phyloP scores from a whole-genome alignment of 1,140 invertebrate genomes.

The Rhopalosiphum maidis region DNA sequence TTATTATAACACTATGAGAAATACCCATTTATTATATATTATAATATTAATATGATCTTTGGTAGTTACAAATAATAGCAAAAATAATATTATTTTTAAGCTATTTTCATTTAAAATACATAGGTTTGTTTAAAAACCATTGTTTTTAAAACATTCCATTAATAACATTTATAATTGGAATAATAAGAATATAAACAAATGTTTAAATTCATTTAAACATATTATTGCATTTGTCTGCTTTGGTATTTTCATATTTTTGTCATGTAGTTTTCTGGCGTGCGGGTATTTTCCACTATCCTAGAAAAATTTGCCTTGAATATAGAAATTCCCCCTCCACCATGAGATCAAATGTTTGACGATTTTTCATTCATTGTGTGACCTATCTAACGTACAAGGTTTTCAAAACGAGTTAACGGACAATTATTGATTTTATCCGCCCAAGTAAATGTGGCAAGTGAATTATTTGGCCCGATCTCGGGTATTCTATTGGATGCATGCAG shows the following conservation, averaged over 20 bases:
- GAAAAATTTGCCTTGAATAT: neutral
- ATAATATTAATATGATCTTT: neutral
- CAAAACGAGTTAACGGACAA: neutral
- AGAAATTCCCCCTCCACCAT: neutral
- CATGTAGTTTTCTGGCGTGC: neutral
- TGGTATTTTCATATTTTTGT: neutral
- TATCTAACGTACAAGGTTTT: neutral
- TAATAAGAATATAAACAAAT: neutral
- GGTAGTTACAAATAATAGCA: neutral
- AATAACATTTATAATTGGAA: neutral
- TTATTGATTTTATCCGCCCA: neutral
- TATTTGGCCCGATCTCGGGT: neutral
- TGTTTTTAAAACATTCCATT: neutral
- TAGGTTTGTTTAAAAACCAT: neutral
- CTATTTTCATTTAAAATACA: neutral
- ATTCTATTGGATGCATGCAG: neutral
- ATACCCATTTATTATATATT: neutral
- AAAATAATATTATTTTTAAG: neutral
- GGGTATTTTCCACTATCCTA: neutral
- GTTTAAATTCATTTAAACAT: neutral
- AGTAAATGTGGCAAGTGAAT: neutral
- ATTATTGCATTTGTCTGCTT: neutral
- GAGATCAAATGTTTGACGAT: neutral
- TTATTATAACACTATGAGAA: neutral
- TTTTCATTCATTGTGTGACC: neutral